phyloP scores from a whole-genome alignment of 2,113 vertebrate genomes.

The Rhagologus leucostigma region DNA sequence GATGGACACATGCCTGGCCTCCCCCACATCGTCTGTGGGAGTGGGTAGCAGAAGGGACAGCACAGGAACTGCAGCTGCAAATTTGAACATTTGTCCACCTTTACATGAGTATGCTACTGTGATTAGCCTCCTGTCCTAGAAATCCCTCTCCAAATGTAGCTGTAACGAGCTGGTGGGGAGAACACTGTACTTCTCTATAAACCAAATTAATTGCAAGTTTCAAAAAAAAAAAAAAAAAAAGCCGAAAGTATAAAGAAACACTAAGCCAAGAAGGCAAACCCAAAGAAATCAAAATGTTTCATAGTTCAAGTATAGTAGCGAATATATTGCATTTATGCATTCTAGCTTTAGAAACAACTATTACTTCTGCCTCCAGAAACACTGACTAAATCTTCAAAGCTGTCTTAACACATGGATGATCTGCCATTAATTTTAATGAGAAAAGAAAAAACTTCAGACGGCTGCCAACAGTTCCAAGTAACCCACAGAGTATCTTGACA shows the following conservation, averaged over 20 bases:
- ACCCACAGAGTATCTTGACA: neutral
- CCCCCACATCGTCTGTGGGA: accelerated
- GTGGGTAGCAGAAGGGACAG: neutral
- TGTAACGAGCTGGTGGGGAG: neutral
- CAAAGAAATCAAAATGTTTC: neutral
- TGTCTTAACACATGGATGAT: neutral
- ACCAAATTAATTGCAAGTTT: accelerated
- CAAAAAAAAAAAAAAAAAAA: neutral
- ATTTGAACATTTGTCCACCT: neutral
- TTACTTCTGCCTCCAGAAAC: neutral
- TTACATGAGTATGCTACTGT: neutral
- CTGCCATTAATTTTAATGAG: constrained; percentile 33
- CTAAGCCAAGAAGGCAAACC: neutral
- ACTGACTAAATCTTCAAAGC: constrained; percentile 1
- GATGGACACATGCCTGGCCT: accelerated
- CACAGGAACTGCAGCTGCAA: neutral
- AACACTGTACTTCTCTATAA: neutral
- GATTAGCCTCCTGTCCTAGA: neutral
- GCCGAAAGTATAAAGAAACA: neutral
- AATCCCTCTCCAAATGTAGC: neutral
- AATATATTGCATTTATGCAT: neutral
- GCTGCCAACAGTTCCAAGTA: constrained; percentile 23
- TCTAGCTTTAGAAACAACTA: neutral
- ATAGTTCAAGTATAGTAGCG: neutral
- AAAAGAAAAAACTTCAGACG: neutral